Evolutionary conservation across 1,140 invertebrate genomes (phyloP).

Genomic region (Drosophila repleta): DNA sequence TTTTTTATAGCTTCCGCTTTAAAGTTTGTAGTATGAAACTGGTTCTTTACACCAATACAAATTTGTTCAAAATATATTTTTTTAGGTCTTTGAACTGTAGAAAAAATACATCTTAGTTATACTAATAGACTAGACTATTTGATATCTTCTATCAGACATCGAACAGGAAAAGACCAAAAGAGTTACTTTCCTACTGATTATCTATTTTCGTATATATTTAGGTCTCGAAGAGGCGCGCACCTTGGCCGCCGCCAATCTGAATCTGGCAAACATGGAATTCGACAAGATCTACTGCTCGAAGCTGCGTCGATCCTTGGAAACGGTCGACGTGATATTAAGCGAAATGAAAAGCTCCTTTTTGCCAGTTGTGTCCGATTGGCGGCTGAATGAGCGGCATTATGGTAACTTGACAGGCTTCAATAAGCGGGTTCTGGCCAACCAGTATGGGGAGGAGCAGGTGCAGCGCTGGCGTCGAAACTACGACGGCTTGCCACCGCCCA

Average conservation of each 20-base stretch:
- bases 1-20: no score
- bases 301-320: constrained; percentile 87
- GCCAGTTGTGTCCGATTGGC: constrained; percentile 87
- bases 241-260: constrained; percentile 90
- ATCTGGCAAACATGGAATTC: constrained; percentile 88
- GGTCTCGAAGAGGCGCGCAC: constrained; percentile 85
- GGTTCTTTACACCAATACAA: no score
- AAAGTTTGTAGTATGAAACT: no score
- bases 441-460: constrained; percentile 88
- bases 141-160: no score
- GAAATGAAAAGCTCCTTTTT: constrained; percentile 86
- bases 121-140: no score
- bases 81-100: no score
- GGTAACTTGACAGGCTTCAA: constrained; percentile 89
- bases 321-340: constrained; percentile 87
- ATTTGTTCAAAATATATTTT: no score
- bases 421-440: constrained; percentile 88
- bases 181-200: no score
- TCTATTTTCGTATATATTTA: neutral
- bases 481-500: constrained; percentile 87
- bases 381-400: constrained; percentile 90
- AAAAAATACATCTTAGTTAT: no score
- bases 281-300: constrained; percentile 89
- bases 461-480: constrained; percentile 89
- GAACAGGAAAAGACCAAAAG: no score